Evolutionary conservation across 2,113 vertebrate species (phyloP), one percentile per base, ranked within the genome.

Genomic region (Choloepus hoffmanni): DNA sequence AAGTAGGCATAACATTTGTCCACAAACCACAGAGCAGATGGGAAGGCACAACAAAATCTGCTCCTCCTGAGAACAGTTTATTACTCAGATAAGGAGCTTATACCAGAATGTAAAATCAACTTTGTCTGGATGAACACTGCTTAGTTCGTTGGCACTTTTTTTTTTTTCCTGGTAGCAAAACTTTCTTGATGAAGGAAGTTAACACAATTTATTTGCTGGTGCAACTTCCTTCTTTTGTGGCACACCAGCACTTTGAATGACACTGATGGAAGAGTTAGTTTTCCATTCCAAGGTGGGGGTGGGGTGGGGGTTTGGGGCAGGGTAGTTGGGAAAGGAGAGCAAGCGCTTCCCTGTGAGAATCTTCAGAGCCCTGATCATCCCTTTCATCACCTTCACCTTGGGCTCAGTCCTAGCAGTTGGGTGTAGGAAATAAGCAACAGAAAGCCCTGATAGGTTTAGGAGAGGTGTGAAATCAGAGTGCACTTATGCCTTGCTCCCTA

Each of bases 71-170:
- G 86, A 40, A 45, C 28, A 5, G 73, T 93, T 96, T 90, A 62
- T 68, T 43, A 30, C 63, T 5, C 33, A 83, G 95, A 77, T 67
- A 86, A 92, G 76, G 84, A 62, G 90, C 30, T 76, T 24, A 67
- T 19, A 55, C 33, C 88, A 92, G 77, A 36, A 82, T 26, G 84
- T 40, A 36, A 89, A 96, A 86, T 63, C 93, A 86, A 0, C 63
- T 65, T 40, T 53, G 62, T 81, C n/a, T 16, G 67, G 2, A 9
- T 1, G 67, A 40, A 28, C 58, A 40, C 45, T 18, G 26, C 7
- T 82, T 11, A 16, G 73, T 55, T 65, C 7, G 4, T 10, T n/a
- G 86, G 50, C 26, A 4, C 78, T 87, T 58, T 67, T 85, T 55
- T 45, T 14, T 58, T 58, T 84, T 18, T 13, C 50, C 60, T 55